phyloP scores from a whole-genome alignment of 2,888 invertebrate species.

The Campoplex capitator region DNA sequence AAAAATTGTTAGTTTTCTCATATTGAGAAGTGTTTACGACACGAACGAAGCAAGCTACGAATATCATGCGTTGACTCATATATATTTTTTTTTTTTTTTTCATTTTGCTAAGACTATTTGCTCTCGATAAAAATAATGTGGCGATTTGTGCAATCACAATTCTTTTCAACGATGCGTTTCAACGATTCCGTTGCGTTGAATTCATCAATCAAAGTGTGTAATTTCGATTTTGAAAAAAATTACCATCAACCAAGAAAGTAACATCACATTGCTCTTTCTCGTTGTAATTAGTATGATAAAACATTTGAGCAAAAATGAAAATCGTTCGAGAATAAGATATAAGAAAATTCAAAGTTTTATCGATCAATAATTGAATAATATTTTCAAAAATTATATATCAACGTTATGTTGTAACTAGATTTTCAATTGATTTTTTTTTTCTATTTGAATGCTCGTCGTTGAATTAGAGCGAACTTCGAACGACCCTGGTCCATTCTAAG shows the following conservation, averaged over 20 bases:
- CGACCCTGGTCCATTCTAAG: slow-evolving; percentile 20
- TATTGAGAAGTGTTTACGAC: slow-evolving; percentile 79
- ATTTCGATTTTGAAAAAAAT: slow-evolving; percentile 4
- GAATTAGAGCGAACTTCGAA: slow-evolving; percentile 21
- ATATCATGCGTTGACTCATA: slow-evolving; percentile 40
- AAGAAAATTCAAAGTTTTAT: not conserved
- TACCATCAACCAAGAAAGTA: slow-evolving; percentile 50
- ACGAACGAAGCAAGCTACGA: slow-evolving; percentile 43
- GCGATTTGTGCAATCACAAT: slow-evolving; percentile 27
- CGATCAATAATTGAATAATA: not conserved
- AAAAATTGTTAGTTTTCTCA: slow-evolving; percentile 78
- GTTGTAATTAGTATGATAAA: slow-evolving; percentile 53
- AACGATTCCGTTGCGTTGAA: slow-evolving; percentile 6
- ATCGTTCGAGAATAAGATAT: not conserved
- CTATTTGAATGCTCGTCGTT: not conserved
- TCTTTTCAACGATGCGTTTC: slow-evolving; percentile 46
- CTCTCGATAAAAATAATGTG: not conserved
- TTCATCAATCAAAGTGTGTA: slow-evolving; percentile 19
- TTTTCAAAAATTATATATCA: not conserved
- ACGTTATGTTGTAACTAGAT: not conserved
- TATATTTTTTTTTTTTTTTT: not conserved
- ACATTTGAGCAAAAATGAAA: slow-evolving; percentile 20
- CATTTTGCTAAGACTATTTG: slow-evolving; percentile 12
- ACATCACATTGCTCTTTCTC: slow-evolving; percentile 36
- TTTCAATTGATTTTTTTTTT: slow-evolving; percentile 7